Percentiles rank a stretch among this genome's conserved stretches.
Conservation (phyloP, 2,113 vertebrate species). For the Leucosticte australis region DNA sequence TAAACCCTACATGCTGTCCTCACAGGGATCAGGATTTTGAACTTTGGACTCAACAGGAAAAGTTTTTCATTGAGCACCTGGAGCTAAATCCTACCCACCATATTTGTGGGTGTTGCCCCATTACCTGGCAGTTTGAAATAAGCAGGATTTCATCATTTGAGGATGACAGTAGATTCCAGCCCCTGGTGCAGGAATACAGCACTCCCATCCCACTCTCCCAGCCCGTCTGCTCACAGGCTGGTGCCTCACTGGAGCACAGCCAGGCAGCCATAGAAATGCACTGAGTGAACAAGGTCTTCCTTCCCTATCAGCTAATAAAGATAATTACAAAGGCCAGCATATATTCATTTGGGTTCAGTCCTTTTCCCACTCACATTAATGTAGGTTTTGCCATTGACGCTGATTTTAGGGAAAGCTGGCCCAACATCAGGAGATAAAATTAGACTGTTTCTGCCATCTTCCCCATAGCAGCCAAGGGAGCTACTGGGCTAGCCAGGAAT, state of each 20-base stretch:
- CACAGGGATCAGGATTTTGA: neutral
- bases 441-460: neutral
- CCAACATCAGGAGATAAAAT: neutral
- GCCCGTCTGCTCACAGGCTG: conserved; percentile 34
- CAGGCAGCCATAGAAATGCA: conserved; percentile 33
- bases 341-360: conserved; percentile 32
- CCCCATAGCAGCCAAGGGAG: neutral
- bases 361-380: conserved; percentile 37
- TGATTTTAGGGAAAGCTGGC: conserved; percentile 25
- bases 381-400: neutral
- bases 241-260: conserved; percentile 13
- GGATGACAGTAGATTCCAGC: neutral
- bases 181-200: neutral
- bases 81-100: neutral
- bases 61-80: neutral
- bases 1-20: neutral
- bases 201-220: neutral
- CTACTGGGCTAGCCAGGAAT: neutral
- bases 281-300: conserved; percentile 14
- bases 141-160: neutral
- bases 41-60: neutral
- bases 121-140: neutral
- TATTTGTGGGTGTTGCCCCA: neutral
- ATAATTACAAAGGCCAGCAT: conserved; percentile 16
- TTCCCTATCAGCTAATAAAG: conserved; percentile 46